Evolutionary conservation across 1,140 invertebrate genomes (phyloP), one percentile per base, ranked within the genome.

Genomic region (Hyles vespertilio): DNA sequence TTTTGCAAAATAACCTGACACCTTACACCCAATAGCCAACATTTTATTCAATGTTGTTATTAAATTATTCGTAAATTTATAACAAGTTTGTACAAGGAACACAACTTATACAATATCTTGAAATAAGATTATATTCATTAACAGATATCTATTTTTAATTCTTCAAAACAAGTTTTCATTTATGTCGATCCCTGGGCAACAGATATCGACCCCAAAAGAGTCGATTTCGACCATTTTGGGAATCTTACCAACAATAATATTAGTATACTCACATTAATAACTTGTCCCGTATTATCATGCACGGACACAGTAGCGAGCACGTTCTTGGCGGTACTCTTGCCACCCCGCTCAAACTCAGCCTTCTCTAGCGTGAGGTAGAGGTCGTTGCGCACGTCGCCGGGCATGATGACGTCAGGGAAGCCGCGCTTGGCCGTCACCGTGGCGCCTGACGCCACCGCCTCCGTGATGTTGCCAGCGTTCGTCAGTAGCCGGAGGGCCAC

Each of bases 401-500:
- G 97, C 95, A 98, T 98, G 59, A 99, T 98, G 36, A 98, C 94
- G 89, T 98, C 97, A 44, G 97, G 94, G 80, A 98, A 98, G 0
- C 97, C 97, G 47, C 97, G 91, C 84, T 98, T 98, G 51, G 93
- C 94, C 4, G 96, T 97, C 11, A 97, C 88, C 8, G 94, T 94
- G 10, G 96, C 93, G 62, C 96, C 96, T 69, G 87, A 83, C 0
- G 78, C 67, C 0, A 87, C 82, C 1, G 84, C 78, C 54, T 86
- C 84, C 3, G 79, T 70, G 60, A 85, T 83, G 51, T 75, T 81
- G n/a, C 84, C 85, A 3, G 79, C 50, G 58, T 81, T 84, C 8
- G 78, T 74, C 45, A 89, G 61, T 3, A 90, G 73, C 3, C 84
- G 67, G 2, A 89, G 69, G 3, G 87, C 85, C 55, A 89, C 88